These are phyloP conservation scores for Nephotettix cincticeps DNA, from an alignment of 1,140 invertebrate species.

Conservation along the genomic window DNA sequence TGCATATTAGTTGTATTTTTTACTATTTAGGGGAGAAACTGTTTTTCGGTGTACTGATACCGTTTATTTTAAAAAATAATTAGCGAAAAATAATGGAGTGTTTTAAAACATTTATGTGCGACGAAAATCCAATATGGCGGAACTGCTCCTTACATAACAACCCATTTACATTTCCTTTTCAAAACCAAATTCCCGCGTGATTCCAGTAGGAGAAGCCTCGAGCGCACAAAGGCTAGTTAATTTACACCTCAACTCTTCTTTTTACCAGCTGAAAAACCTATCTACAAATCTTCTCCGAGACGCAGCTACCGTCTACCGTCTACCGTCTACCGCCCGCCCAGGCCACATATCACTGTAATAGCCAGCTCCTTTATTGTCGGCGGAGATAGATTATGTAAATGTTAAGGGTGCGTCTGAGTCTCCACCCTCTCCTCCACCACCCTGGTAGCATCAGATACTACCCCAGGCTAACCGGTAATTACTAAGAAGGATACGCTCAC, in stretches of 20 bases:
- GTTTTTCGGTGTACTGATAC: no score
- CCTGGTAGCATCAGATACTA: slow-evolving; percentile 1
- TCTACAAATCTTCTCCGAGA: slow-evolving; percentile 6
- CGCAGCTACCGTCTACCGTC: neutral
- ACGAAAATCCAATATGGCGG: no score
- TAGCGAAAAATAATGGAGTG: no score
- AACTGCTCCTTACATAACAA: no score
- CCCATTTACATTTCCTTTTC: no score
- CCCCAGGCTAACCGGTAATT: slow-evolving; percentile 2
- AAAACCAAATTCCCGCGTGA: no score
- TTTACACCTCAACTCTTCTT: slow-evolving; percentile 9
- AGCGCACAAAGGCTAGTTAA: neutral
- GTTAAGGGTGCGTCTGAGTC: neutral
- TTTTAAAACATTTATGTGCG: no score
- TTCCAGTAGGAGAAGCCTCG: neutral
- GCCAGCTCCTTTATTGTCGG: neutral
- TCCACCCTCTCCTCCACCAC: neutral
- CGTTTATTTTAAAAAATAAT: no score
- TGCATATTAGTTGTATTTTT: no score
- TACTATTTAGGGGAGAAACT: no score
- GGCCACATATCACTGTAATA: slow-evolving; percentile 15
- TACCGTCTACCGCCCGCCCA: neutral
- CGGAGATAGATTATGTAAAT: neutral
- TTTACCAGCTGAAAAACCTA: neutral
- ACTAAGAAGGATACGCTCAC: neutral